phyloP scores from a whole-genome alignment of 1,140 invertebrate genomes.

The Globodera rostochiensis region DNA sequence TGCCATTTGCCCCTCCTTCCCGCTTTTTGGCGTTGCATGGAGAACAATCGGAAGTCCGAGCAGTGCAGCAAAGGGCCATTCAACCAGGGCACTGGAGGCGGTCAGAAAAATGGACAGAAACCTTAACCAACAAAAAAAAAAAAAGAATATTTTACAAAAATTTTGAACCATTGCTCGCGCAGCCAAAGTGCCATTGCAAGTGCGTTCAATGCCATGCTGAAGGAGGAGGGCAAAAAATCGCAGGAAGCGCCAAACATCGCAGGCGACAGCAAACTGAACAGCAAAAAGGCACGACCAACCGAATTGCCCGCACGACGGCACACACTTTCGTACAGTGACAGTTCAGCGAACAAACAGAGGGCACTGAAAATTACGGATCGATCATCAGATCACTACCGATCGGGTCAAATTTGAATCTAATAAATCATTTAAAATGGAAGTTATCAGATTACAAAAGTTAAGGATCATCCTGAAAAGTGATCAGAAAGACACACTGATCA shows the following conservation, averaged over 20 bases:
- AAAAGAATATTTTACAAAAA: neutral
- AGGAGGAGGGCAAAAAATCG: conserved; percentile 89
- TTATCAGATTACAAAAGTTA: no score
- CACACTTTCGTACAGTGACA: conserved; percentile 90
- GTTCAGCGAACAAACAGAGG: conserved; percentile 80
- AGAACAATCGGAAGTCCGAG: conserved; percentile 85
- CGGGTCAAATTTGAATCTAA: conserved; percentile 11
- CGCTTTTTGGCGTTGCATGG: no score
- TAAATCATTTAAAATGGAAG: neutral
- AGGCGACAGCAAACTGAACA: conserved; percentile 81
- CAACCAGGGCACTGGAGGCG: conserved; percentile 69
- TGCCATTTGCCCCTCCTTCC: no score
- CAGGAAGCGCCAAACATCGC: conserved; percentile 83
- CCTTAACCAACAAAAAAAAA: conserved; percentile 30
- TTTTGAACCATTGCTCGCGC: conserved; percentile 46
- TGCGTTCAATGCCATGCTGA: conserved; percentile 86
- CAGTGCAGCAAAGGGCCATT: conserved; percentile 88
- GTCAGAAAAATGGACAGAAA: conserved; percentile 55
- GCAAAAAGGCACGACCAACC: conserved; percentile 68
- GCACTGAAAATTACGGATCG: conserved; percentile 69
- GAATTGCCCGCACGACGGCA: conserved; percentile 85
- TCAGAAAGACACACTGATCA: no score
- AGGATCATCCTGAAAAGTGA: no score
- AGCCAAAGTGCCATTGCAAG: conserved; percentile 77
- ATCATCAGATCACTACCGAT: neutral